phyloP scores from a whole-genome alignment of 2,113 vertebrate genomes.

The Macquaria ambigua region DNA sequence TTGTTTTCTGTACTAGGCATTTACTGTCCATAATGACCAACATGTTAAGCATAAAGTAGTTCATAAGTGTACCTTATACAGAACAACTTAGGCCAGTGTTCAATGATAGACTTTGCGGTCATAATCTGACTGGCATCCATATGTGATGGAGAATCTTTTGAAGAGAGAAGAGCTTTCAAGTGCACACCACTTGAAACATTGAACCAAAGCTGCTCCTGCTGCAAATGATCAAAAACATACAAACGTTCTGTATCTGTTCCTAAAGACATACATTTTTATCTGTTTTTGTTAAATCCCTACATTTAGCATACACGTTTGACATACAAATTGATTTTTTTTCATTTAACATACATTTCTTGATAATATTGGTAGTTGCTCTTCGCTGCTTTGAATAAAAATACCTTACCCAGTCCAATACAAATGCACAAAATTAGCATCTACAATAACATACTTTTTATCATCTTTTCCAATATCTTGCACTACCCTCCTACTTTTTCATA shows the following conservation, averaged over 20 bases:
- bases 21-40: neutral
- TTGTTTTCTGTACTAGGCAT: neutral
- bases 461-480: neutral
- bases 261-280: neutral
- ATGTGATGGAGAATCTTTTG: neutral
- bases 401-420: neutral
- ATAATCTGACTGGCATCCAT: neutral
- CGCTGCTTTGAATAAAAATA: neutral
- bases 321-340: neutral
- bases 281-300: neutral
- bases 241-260: neutral
- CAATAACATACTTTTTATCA: neutral
- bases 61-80: neutral
- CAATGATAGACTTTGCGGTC: neutral
- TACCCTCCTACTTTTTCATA: neutral
- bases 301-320: neutral
- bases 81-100: neutral
- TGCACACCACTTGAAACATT: neutral
- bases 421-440: neutral
- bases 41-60: neutral
- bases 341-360: neutral
- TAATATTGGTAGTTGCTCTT: neutral
- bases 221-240: neutral
- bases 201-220: constrained; percentile 1
- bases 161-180: neutral